These are phyloP conservation scores for Tanypteryx hageni DNA, from an alignment of 2,888 invertebrate species.

Conservation along the genomic window DNA sequence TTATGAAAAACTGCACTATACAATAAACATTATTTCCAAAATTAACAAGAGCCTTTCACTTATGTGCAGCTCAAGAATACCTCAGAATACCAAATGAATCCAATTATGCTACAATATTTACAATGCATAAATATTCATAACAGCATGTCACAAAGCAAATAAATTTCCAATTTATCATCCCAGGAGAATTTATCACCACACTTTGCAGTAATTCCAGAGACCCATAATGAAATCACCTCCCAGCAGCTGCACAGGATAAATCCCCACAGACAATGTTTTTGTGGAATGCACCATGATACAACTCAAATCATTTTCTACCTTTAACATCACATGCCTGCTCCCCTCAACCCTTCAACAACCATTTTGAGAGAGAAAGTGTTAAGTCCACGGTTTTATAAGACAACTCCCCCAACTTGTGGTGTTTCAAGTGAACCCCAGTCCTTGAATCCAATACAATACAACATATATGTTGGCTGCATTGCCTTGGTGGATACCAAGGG, in stretches of 20 bases:
- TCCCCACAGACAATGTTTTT: constrained; percentile 50
- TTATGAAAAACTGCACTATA: constrained; percentile 4
- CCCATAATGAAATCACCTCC: constrained; percentile 44
- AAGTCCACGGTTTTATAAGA: constrained; percentile 36
- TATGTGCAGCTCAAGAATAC: constrained; percentile 49
- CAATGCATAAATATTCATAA: constrained; percentile 55
- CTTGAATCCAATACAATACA: constrained; percentile 49
- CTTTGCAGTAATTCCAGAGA: constrained; percentile 46
- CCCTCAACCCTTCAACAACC: constrained; percentile 39
- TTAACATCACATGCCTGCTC: constrained; percentile 47
- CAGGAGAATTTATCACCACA: constrained; percentile 39
- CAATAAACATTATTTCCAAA: constrained; percentile 37
- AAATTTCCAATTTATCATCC: constrained; percentile 30
- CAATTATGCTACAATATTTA: constrained; percentile 59
- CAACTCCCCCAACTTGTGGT: constrained; percentile 31
- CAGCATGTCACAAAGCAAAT: constrained; percentile 56
- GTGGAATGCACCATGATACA: constrained; percentile 57
- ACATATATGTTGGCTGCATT: constrained; percentile 35
- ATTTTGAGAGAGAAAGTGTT: constrained; percentile 36
- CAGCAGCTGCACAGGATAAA: constrained; percentile 43
- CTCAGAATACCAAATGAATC: constrained; percentile 46
- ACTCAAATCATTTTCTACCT: constrained; percentile 30
- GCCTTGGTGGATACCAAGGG: constrained; percentile 60
- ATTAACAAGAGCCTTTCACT: constrained; percentile 33
- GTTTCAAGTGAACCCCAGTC: constrained; percentile 40